These are phyloP conservation scores for Hyperoodon ampullatus DNA, from an alignment of 2,113 vertebrate species.

Conservation along the genomic window DNA sequence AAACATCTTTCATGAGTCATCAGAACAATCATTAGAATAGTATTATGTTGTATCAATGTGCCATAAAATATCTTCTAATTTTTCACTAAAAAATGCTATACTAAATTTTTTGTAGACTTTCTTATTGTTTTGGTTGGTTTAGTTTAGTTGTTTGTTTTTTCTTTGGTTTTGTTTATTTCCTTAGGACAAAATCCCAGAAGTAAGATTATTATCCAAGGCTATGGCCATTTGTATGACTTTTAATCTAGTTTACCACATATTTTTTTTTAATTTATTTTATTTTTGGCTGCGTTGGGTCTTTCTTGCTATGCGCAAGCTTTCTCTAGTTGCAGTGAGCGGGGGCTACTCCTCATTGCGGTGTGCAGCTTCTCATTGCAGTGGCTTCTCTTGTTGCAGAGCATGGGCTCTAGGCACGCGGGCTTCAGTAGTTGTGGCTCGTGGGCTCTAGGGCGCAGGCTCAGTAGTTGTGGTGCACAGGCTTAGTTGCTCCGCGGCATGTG, in stretches of 20 bases:
- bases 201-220: neutral
- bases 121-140: conserved; percentile 2
- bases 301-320: too few relatives aligned
- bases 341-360: too few relatives aligned
- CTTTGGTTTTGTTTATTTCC: neutral
- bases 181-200: neutral
- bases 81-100: neutral
- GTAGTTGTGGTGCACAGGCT: too few relatives aligned
- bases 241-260: neutral
- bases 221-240: neutral
- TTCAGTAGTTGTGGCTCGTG: too few relatives aligned
- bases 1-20: neutral
- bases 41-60: neutral
- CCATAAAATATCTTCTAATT: neutral
- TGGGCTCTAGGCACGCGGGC: too few relatives aligned
- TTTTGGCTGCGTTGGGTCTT: too few relatives aligned
- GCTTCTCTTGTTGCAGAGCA: too few relatives aligned
- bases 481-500: too few relatives aligned
- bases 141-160: neutral
- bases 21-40: neutral
- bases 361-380: too few relatives aligned
- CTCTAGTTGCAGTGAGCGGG: too few relatives aligned
- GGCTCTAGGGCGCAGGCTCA: too few relatives aligned
- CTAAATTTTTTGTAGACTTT: neutral
- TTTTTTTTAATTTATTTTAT: neutral